Percentiles rank a stretch among this genome's conserved stretches.
Conservation (phyloP, 2,797 vertebrate genomes). For the Danionella dracula region DNA sequence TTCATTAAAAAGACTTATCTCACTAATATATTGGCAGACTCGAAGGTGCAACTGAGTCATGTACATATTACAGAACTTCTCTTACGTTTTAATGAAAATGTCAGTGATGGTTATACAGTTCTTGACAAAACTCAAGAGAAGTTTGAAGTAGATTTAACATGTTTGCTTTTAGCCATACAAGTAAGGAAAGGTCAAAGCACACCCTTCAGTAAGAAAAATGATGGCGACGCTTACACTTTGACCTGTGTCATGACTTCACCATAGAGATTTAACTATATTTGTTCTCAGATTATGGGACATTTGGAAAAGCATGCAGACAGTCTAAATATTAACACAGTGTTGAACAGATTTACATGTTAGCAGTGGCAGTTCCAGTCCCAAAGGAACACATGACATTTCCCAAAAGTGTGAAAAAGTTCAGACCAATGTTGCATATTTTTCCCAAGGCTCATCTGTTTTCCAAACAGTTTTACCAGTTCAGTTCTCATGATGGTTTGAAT, state of each 20-base stretch:
- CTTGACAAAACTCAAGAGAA: neutral
- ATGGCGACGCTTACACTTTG: too few species aligned
- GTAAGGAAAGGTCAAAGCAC: neutral
- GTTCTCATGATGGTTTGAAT: too few species aligned
- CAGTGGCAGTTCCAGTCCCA: neutral
- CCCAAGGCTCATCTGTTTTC: too few species aligned
- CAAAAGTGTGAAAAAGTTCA: neutral
- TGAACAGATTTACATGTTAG: neutral
- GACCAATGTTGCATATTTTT: neutral
- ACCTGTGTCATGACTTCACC: neutral
- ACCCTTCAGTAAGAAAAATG: too few species aligned
- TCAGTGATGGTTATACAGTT: neutral
- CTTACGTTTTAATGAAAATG: neutral
- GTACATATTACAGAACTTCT: neutral
- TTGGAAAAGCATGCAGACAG: too few species aligned
- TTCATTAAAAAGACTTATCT: neutral
- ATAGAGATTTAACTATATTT: neutral
- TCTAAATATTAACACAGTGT: neutral
- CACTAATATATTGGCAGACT: neutral
- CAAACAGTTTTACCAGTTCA: too few species aligned
- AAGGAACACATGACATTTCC: neutral
- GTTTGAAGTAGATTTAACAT: neutral
- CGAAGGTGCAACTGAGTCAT: neutral
- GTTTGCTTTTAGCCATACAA: constrained; percentile 6
- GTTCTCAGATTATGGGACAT: neutral